Base-by-base conservation (phyloP, 2,113 vertebrate species). In the Columba janthina region DNA sequence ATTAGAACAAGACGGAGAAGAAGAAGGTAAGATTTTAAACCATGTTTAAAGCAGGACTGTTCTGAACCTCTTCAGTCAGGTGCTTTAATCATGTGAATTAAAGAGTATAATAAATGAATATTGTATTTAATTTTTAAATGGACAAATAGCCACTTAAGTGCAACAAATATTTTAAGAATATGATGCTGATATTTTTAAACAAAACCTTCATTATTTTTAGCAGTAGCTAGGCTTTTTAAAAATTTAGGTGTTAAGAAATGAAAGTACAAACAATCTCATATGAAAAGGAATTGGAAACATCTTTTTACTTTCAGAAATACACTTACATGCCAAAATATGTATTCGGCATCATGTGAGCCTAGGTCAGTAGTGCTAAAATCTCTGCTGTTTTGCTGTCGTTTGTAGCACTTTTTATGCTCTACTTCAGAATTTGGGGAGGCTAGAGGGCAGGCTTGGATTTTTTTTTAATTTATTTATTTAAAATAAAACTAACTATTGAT, bases 21-120 rank as follows among this genome's bases (percentile, higher is more conserved):
- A 98, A 93, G 98, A 99, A 97, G 98, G 98, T 99, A 96, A 97
- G 98, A 96, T 78, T 92, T 85, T 81, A 80, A 72, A 62, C 66
- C 7, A 4, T 51, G 31, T 89, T 92, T 94, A 72, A 86, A 44
- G 66, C 12, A 32, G 15, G 81, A 36, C 29, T 93, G 25, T 61
- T 92, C 32, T 84, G 50, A 69, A 54, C 51, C 3, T 4, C 36
- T 78, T 90, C 74, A 93, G 16, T 90, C 46, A 90, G n/a, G 10
- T 69, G 12, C 54, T 85, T 79, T 62, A 71, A 16, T 82, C 6
- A 8, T 74, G 32, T 87, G 29, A 64, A 64, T 81, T 84, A 29
- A 74, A 54, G 15, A 21, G 7, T 76, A 20, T 65, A 34, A 56
- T 73, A 60, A 67, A 42, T 34, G 1, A 85, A 19, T 38, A 32